These are phyloP conservation scores for Tenualosa thibaudeaui DNA, from an alignment of 2,797 vertebrate genomes.

Conservation along the genomic window DNA sequence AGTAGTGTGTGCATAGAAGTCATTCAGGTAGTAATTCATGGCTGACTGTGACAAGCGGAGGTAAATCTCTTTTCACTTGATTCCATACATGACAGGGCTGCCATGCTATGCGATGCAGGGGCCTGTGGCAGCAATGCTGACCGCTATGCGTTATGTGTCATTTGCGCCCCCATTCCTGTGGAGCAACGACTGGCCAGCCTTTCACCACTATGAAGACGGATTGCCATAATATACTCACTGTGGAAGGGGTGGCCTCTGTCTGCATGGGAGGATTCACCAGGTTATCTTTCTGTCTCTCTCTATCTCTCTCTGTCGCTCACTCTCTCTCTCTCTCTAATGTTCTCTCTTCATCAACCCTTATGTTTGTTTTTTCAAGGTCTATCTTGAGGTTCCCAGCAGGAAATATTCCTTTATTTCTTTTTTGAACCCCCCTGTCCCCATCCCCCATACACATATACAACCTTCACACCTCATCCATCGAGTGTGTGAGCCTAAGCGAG, in stretches of 20 bases:
- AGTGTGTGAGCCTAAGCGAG: not conserved
- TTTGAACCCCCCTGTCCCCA: too few species aligned
- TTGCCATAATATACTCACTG: slow-evolving; percentile 23
- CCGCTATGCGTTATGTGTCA: not conserved
- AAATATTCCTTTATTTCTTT: not conserved
- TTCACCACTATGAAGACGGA: not conserved
- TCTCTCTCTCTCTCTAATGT: not conserved
- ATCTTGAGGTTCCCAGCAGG: not conserved
- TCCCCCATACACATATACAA: not conserved
- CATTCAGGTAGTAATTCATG: not conserved
- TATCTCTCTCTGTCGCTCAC: not conserved
- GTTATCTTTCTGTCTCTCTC: not conserved
- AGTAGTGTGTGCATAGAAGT: not conserved
- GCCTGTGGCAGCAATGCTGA: not conserved
- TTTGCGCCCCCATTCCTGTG: slow-evolving; percentile 28
- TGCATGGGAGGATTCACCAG: slow-evolving; percentile 16
- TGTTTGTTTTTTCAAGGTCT: not conserved
- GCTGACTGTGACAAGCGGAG: not conserved
- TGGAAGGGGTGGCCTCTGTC: slow-evolving; percentile 17
- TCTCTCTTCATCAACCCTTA: not conserved
- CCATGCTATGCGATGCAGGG: not conserved
- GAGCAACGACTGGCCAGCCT: slow-evolving; percentile 9
- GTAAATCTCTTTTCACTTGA: not conserved
- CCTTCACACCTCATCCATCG: not conserved
- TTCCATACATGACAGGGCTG: not conserved